Base-by-base conservation (phyloP, 2,888 invertebrate species). In the Phalera bucephala region DNA sequence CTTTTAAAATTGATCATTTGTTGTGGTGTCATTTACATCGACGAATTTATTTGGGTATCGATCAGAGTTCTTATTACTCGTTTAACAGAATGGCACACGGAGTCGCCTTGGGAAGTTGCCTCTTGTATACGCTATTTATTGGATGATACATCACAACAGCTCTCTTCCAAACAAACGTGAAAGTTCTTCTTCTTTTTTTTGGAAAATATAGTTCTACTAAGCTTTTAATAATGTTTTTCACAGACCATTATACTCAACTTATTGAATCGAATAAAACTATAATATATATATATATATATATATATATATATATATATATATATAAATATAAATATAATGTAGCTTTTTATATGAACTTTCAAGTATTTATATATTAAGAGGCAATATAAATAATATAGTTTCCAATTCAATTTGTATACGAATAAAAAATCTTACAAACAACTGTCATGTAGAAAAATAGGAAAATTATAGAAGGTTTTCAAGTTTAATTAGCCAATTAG, bases 111-210 rank as follows among this genome's bases (percentile, higher is more conserved):
- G 54, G 56, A 62, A 40, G 60, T 55, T 64, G 65, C 52, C 45
- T 63, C 50, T 70, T 64, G 67, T 56, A 54, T 63, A 60, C 55
- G 53, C 64, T 71, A 77, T 77, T 79, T 78, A 80, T 74, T 66
- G 72, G 46, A 31, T 61, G 61, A 69, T 67, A 64, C 56, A 69
- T 75, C 71, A 68, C 63, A 61, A 50, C 44, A 56, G 51, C 52
- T 50, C 52, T 64, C 58, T 66, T 71, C 58, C 54, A 55, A 71
- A 52, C 48, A 48, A 40, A 53, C 58, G 50, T 62, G 66, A 62
- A 61, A 66, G 45, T 60, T 49, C 57, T 55, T 48, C 49, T n/a
- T n/a, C n/a, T n/a, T n/a, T n/a, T n/a, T n/a, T n/a, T n/a, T n/a
- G n/a, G n/a, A n/a, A n/a, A n/a, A n/a, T n/a, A n/a, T n/a, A n/a